Evolutionary conservation across 2,113 vertebrate genomes (phyloP), one percentile per base, ranked within the genome.

Genomic region (Macrotus californicus): DNA sequence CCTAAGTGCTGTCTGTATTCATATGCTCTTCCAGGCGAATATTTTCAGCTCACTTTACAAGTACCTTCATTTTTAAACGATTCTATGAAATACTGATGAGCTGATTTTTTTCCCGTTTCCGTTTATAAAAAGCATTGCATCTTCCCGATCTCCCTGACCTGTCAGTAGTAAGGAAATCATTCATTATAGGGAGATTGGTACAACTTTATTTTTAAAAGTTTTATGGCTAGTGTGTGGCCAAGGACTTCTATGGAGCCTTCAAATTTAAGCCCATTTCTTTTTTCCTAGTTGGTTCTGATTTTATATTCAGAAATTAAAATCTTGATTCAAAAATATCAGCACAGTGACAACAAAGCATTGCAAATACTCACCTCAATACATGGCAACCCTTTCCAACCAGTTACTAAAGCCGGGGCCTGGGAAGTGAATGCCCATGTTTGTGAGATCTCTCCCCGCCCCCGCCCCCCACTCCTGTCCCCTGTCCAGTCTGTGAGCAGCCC

Each of bases 1-100:
- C 67, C 91, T 97, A 91, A 96, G 88, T 96, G 94, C 96, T 91
- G 85, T 93, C 93, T 94, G 52, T 84, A 81, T 95, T 97, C 93
- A 96, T 96, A 96, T 97, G 95, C 46, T 96, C 89, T 96, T 95
- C 94, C 0, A 4, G 95, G 97, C 94, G 96, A 93, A 91, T 96
- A 85, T 96, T 94, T 97, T 96, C 91, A 91, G 91, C 95, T 97
- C 66, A n/a, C 69, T 95, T 92, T 95, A 24, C 48, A 91, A 96
- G 93, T 66, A 94, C 69, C 64, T 95, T 59, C 54, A 88, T 96
- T 94, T 97, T 64, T 18, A 91, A 95, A 72, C 83, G 64, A 91
- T 91, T 87, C 85, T 61, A 64, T 89, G 76, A 95, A 96, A 91
- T 94, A 84, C 94, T 81, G 80, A 94, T 95, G 93, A 91, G 73